These are phyloP conservation scores for Heterohyrax brucei DNA, from an alignment of 2,797 vertebrate genomes.

Conservation along the genomic window DNA sequence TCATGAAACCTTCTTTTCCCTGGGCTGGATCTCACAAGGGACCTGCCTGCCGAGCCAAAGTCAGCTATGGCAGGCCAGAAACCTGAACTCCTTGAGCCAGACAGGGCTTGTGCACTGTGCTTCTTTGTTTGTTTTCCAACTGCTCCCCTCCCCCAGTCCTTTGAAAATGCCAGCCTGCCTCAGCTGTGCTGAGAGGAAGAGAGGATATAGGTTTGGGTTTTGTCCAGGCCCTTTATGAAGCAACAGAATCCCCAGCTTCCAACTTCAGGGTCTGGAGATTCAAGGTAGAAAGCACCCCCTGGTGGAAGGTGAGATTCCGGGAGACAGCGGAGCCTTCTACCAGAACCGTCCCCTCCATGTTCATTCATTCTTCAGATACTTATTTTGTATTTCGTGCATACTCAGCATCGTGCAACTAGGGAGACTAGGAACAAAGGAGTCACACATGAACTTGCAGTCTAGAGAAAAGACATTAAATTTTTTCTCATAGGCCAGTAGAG, in stretches of 20 bases:
- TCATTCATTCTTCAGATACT: not conserved
- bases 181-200: not conserved
- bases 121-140: not conserved
- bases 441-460: not conserved
- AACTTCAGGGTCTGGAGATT: not conserved
- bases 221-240: not conserved
- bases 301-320: slow-evolving; percentile 16
- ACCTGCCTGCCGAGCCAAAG: not conserved
- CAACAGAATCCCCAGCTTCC: not conserved
- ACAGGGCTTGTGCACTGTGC: not conserved
- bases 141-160: not conserved
- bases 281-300: not conserved
- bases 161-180: slow-evolving; percentile 5
- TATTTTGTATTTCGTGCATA: not conserved
- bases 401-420: not conserved
- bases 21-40: not conserved
- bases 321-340: not conserved
- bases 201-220: not conserved
- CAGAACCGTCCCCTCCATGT: not conserved
- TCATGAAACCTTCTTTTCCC: not conserved
- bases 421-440: not conserved
- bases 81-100: not conserved
- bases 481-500: not conserved
- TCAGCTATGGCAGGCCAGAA: not conserved
- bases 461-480: not conserved